phyloP scores from a whole-genome alignment of 92 coral and sea anemone genomes.

The Galaxea fascicularis region DNA sequence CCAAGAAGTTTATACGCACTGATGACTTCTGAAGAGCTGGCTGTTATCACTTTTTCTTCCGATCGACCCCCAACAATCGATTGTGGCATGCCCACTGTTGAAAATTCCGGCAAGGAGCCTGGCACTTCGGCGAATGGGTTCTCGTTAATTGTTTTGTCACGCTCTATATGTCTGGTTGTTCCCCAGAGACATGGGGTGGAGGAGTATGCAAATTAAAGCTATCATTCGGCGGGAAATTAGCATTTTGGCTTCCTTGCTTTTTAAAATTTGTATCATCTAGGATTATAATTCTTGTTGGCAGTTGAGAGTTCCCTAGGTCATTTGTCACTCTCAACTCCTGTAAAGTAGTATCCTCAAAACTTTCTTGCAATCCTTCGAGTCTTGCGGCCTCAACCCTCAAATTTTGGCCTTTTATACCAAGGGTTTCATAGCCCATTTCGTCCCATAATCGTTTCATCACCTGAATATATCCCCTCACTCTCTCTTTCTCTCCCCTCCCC shows the following conservation, averaged over 20 bases:
- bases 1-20: constrained; percentile 14
- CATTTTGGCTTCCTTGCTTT: background rate
- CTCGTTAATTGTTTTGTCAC: constrained; percentile 1
- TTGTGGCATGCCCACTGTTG: constrained; percentile 6
- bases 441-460: background rate
- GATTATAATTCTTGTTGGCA: background rate
- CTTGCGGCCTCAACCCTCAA: background rate
- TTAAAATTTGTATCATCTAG: too few species aligned
- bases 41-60: constrained; percentile 2
- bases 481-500: background rate
- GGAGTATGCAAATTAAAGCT: constrained; percentile 34
- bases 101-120: constrained; percentile 7
- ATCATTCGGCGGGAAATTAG: constrained; percentile 13
- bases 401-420: background rate
- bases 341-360: background rate
- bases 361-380: background rate
- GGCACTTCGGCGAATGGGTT: constrained; percentile 28
- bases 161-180: constrained; percentile 22
- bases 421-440: background rate
- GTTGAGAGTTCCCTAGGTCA: background rate
- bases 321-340: background rate
- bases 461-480: background rate
- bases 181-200: constrained; percentile 5
- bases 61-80: constrained; percentile 19
- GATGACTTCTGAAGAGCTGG: constrained; percentile 25